A percentile compares a stretch with the other conserved stretches of the same genome.
Conservation (phyloP, 2,113 vertebrate species). For the Nymphicus hollandicus region DNA sequence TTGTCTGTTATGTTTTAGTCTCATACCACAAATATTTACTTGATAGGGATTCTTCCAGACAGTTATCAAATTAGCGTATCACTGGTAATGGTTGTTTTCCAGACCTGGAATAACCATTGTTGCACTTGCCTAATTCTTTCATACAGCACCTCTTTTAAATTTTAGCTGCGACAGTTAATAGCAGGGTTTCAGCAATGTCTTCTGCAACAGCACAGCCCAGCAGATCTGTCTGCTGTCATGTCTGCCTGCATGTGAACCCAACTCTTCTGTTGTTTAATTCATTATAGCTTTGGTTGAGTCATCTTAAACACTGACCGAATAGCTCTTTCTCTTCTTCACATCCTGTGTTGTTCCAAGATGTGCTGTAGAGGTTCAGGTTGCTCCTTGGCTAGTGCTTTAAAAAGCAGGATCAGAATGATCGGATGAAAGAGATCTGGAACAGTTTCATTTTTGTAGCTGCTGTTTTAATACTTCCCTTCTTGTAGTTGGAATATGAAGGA, state of each 20-base stretch:
- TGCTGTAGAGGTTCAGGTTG: background rate
- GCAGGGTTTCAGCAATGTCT: background rate
- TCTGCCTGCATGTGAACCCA: background rate
- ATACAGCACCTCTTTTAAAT: background rate
- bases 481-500: background rate
- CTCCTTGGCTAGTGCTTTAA: background rate
- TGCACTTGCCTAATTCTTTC: background rate
- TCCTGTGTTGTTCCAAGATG: background rate
- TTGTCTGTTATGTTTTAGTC: background rate
- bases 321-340: background rate
- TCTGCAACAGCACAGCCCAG: background rate
- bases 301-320: background rate
- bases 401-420: background rate
- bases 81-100: background rate
- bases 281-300: background rate
- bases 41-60: background rate
- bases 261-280: background rate
- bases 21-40: background rate
- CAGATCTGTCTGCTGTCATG: background rate
- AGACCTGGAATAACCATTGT: background rate
- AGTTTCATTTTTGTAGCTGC: background rate
- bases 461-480: background rate
- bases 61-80: background rate
- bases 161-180: background rate
- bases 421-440: background rate